Percentiles rank a stretch among this genome's conserved stretches.
phyloP scores from a whole-genome alignment of 2,888 invertebrate species.

The Frankliniella intonsa region DNA sequence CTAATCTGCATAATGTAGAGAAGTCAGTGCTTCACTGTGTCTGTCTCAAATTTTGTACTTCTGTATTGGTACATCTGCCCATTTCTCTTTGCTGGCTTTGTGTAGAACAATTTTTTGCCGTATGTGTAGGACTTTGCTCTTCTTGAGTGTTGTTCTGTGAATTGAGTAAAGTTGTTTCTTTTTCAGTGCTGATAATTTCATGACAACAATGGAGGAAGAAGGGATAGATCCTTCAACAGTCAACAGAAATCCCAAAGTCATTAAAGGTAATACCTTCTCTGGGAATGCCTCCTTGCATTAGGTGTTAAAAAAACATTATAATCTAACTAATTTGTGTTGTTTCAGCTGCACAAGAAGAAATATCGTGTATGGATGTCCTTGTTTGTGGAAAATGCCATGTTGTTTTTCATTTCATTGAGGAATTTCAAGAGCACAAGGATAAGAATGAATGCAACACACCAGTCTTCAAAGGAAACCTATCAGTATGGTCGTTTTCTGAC shows the following conservation, averaged over 20 bases:
- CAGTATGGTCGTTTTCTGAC: constrained; percentile 49
- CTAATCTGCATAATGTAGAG: too few species aligned
- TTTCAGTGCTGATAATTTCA: neutral
- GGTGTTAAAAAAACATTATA: too few species aligned
- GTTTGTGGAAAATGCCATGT: constrained; percentile 80
- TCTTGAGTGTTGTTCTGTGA: neutral
- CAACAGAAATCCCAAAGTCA: constrained; percentile 57
- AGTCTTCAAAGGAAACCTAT: constrained; percentile 57
- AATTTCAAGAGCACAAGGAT: constrained; percentile 65
- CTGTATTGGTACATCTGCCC: too few species aligned
- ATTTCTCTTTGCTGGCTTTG: neutral
- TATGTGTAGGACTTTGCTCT: neutral
- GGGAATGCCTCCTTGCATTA: too few species aligned
- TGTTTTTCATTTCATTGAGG: constrained; percentile 73
- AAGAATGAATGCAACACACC: constrained; percentile 54
- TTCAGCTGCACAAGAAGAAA: constrained; percentile 69
- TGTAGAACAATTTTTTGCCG: neutral
- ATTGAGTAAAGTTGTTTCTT: neutral
- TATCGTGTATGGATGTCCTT: constrained; percentile 69
- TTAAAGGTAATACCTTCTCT: constrained; percentile 51
- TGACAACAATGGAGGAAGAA: constrained; percentile 35
- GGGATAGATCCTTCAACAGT: constrained; percentile 55
- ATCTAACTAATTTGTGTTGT: constrained; percentile 29
- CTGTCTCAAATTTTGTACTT: too few species aligned
- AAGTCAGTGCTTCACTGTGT: too few species aligned